These are phyloP conservation scores for Hyles lineata DNA, from an alignment of 2,888 invertebrate species.

Conservation along the genomic window DNA sequence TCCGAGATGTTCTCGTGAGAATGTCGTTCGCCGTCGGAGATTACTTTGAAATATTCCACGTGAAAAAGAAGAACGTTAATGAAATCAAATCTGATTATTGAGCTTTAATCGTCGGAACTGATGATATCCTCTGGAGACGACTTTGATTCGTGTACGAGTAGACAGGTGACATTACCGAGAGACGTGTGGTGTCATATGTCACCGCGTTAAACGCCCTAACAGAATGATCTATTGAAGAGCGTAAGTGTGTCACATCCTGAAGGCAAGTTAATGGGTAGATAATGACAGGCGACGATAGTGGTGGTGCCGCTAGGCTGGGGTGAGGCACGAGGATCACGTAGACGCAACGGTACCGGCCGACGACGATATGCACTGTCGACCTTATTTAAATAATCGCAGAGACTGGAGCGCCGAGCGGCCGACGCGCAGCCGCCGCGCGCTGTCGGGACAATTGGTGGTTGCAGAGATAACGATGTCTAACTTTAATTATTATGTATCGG, in stretches of 20 bases:
- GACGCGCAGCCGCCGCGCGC: constrained; percentile 40
- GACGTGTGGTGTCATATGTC: constrained; percentile 36
- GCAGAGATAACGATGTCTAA: constrained; percentile 51
- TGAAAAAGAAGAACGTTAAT: constrained; percentile 13
- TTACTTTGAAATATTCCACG: constrained; percentile 11
- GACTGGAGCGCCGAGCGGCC: neutral
- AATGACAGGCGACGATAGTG: constrained; percentile 60
- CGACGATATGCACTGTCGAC: constrained; percentile 55
- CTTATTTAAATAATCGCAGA: constrained; percentile 72
- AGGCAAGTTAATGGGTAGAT: constrained; percentile 66
- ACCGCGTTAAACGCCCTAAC: constrained; percentile 42
- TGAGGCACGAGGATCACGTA: constrained; percentile 75
- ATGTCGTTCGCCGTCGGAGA: constrained; percentile 42
- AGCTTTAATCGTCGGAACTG: neutral
- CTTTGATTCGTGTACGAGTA: neutral
- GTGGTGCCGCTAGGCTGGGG: constrained; percentile 62
- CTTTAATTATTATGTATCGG: constrained; percentile 35
- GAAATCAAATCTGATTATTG: neutral
- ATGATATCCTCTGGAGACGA: neutral
- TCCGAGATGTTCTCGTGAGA: constrained; percentile 60
- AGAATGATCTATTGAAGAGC: constrained; percentile 50
- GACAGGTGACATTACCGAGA: constrained; percentile 12
- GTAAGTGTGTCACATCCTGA: constrained; percentile 76
- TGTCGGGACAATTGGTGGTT: constrained; percentile 54
- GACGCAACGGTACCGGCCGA: constrained; percentile 68